Base-by-base conservation (phyloP, 1,140 invertebrate species). In the Ceratina calcarata region DNA sequence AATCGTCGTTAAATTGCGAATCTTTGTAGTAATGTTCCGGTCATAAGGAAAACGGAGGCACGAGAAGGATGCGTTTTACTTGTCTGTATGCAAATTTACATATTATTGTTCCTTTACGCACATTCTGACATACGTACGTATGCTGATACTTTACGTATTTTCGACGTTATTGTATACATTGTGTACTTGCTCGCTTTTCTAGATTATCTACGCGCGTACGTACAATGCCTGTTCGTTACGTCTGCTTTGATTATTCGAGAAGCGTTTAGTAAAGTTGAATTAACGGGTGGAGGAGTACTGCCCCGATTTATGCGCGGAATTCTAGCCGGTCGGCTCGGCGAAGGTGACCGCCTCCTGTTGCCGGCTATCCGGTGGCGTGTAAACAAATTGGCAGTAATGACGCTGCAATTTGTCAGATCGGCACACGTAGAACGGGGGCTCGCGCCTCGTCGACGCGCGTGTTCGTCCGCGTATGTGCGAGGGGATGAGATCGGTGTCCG, bases 351-450 rank as follows among this genome's bases (percentile, higher is more conserved):
- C 78, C 66, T 83, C 82, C 69, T 88, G 88, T 89, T 89, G 84
- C 86, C 86, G 75, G 78, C 85, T 89, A 91, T 88, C 89, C 90
- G 87, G 82, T 82, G 77, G 84, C 88, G 80, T 90, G 88, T 90
- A 91, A 92, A 91, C 90, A 93, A 92, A 93, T 91, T 90, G 89
- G 89, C 87, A 89, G 89, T 91, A 91, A 91, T 91, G 90, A 91
- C 88, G 85, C 88, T 86, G 89, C 90, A 90, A 91, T 92, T 91
- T 92, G 89, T 93, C 91, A 91, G 89, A 89, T 89, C 76, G 87
- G 83, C 62, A 60, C 67, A 68, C 67, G 61, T 67, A 69, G 60
- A 55, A 55, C 66, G 70, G 22, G 7, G 32, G 32, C n/a, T 37
- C 16, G 24, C 8, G 24, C 18, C 22, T 37, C 20, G 70, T 24